Conservation (phyloP, 2,113 vertebrate genomes). For the Mungos mungo region DNA sequence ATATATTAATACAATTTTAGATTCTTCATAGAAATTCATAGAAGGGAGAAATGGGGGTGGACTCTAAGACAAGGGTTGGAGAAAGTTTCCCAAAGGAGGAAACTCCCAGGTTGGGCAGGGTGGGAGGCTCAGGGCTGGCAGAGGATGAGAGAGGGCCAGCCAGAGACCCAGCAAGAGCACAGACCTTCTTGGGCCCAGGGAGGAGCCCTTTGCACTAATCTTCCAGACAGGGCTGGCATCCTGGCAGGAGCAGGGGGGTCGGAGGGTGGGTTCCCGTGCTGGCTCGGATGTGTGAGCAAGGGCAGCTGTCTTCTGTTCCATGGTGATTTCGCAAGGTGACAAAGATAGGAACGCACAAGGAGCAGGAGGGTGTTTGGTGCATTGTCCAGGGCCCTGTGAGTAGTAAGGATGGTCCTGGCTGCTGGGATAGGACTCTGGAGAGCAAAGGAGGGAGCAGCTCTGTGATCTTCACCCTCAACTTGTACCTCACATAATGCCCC, state of each 20-base stretch:
- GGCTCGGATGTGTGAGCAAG: neutral
- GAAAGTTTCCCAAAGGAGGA: neutral
- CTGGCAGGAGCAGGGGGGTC: fast-evolving
- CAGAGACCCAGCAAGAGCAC: neutral
- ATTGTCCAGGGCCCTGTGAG: fast-evolving
- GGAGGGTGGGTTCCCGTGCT: fast-evolving
- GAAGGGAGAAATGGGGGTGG: neutral
- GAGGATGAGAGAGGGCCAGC: neutral
- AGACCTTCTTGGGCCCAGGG: fast-evolving
- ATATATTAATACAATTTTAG: neutral
- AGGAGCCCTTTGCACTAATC: neutral
- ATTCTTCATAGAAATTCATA: neutral
- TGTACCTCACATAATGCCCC: neutral
- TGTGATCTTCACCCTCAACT: neutral
- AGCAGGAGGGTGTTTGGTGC: neutral
- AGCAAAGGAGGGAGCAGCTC: neutral
- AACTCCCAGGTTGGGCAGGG: neutral
- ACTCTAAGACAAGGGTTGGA: neutral
- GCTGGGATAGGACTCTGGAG: neutral
- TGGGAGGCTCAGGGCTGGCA: neutral
- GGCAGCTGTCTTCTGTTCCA: neutral
- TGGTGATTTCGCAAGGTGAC: neutral
- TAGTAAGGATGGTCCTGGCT: neutral
- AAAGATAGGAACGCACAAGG: neutral
- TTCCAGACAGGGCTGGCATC: neutral